Conservation (phyloP, 2,113 vertebrate species). For the Phocoena sinus region DNA sequence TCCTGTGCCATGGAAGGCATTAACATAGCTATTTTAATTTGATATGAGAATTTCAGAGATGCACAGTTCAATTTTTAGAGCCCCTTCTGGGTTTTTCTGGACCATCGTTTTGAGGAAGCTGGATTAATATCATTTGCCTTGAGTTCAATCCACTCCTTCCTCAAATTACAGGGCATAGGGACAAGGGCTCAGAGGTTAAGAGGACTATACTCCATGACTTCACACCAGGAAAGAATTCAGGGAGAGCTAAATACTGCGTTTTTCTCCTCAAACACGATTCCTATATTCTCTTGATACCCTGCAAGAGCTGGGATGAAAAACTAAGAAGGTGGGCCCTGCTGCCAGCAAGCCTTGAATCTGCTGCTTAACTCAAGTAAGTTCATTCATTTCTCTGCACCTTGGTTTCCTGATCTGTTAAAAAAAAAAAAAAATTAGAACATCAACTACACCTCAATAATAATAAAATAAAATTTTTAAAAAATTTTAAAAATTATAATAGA, state of each 20-base stretch:
- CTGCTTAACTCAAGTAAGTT: neutral
- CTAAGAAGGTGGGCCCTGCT: neutral
- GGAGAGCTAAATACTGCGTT: neutral
- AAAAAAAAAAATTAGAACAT: neutral
- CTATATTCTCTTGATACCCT: neutral
- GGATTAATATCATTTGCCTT: conserved; percentile 27
- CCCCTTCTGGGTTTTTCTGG: conserved; percentile 28
- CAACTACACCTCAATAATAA: neutral
- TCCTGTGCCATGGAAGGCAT: neutral
- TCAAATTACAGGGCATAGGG: neutral
- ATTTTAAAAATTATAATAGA: neutral
- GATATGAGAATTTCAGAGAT: conserved; percentile 62
- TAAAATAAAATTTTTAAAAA: neutral
- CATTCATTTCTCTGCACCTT: neutral
- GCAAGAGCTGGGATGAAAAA: neutral
- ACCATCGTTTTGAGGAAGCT: neutral
- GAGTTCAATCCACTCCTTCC: neutral
- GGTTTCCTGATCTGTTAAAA: neutral
- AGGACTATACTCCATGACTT: neutral
- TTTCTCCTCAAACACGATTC: neutral
- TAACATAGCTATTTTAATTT: conserved; percentile 60
- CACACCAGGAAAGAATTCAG: neutral
- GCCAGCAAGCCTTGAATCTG: neutral
- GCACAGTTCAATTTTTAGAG: conserved; percentile 35
- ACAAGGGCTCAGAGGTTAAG: neutral